phyloP scores from a whole-genome alignment of 2,113 vertebrate species.

The Phoenicopterus ruber region DNA sequence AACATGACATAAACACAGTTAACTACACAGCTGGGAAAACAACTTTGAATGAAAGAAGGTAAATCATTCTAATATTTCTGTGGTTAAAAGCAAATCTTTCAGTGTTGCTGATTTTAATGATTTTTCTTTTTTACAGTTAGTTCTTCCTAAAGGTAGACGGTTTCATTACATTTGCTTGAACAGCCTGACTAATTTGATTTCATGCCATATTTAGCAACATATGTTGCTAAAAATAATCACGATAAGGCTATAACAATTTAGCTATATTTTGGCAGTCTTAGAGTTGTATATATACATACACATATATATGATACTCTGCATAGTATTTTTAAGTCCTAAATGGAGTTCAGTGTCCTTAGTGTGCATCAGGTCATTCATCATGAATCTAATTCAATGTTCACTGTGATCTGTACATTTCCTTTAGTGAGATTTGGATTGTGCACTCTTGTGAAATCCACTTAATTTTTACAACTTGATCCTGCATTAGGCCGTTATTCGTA shows the following conservation, averaged over 20 bases:
- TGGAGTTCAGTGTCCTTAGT: background rate
- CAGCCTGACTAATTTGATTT: conserved; percentile 29
- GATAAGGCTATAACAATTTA: background rate
- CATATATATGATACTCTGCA: background rate
- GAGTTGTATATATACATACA: background rate
- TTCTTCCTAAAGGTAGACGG: background rate
- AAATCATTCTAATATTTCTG: background rate
- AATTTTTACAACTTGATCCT: background rate
- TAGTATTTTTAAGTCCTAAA: background rate
- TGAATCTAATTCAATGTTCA: background rate
- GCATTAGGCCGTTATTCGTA: background rate
- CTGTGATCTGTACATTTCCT: background rate
- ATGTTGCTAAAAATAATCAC: conserved; percentile 15
- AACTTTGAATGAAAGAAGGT: background rate
- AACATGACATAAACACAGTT: background rate
- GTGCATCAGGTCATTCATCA: background rate
- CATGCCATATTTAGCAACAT: conserved; percentile 22
- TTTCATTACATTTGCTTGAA: background rate
- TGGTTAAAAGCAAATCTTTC: background rate
- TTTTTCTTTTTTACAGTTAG: background rate
- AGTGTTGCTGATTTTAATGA: background rate
- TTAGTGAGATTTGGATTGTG: background rate
- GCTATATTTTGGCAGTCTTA: background rate
- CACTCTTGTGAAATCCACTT: background rate
- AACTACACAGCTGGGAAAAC: background rate